Percentiles rank a stretch among this genome's conserved stretches.
phyloP scores from a whole-genome alignment of 2,113 vertebrate species.

The Podocnemis expansa region DNA sequence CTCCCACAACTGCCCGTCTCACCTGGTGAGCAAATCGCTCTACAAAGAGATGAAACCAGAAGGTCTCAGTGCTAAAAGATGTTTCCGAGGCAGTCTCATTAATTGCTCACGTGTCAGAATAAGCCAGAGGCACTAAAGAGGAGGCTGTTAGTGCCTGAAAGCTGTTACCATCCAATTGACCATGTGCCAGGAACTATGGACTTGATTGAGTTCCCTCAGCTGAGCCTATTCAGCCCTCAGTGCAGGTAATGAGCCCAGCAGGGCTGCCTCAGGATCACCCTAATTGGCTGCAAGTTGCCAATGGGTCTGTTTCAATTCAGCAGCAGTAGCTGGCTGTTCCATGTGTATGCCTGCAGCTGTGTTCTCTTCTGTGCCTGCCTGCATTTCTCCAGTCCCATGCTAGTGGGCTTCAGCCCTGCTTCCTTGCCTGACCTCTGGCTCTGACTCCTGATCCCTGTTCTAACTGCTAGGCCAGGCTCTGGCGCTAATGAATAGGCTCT shows the following conservation, averaged over 20 bases:
- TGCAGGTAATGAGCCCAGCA: no score
- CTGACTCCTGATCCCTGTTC: background rate
- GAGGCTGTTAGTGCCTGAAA: no score
- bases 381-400: background rate
- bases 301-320: no score
- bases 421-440: background rate
- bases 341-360: background rate
- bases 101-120: background rate
- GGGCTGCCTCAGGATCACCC: background rate
- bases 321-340: background rate
- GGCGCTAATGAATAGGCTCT: background rate
- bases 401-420: background rate
- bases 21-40: background rate
- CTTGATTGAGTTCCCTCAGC: no score
- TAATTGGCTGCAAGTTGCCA: background rate
- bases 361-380: background rate
- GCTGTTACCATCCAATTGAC: no score
- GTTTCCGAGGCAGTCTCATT: background rate
- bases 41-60: background rate
- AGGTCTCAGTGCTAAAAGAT: background rate
- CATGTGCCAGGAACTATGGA: no score
- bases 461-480: background rate
- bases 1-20: background rate
- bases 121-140: background rate
- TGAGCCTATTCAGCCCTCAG: no score